Evolutionary conservation across 2,797 vertebrate genomes (phyloP), one percentile per base, ranked within the genome.

Genomic region (Glossophaga mutica): DNA sequence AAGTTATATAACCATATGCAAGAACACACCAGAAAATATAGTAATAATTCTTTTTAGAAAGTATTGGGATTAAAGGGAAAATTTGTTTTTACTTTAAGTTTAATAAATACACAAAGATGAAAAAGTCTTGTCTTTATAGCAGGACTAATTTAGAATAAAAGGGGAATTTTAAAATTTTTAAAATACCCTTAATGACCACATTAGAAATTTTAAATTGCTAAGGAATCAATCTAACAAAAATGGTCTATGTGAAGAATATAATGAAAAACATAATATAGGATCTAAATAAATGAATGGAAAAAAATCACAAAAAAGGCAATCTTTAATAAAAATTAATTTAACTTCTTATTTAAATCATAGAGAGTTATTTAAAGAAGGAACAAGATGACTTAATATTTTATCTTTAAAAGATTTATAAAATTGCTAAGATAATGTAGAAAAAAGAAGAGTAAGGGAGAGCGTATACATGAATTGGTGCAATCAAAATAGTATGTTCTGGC

Each of bases 91-190:
- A 70, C 48, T 24, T 59, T 50, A 83, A 67, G 29, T 77, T 96
- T 70, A 90, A 87, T 55, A 91, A 81, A 24, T 57, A 79, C 19
- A 19, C 15, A 88, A 82, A 93, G 74, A 42, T 87, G 24, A 11
- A 94, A 91, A 92, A 94, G 34, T 70, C 3, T 0, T 48, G 34
- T 68, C 90, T 87, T 32, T 52, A 52, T 57, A 67, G 19, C 22
- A 76, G 50, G 77, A 59, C 15, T 89, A 19, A 92, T 52, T 97
- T 76, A 73, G 34, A 91, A 95, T 78, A 8, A 73, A 86, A 89
- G 50, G 3, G 26, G n/a, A 32, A 14, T 32, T 84, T 42, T 42
- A 21, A 85, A 32, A 14, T 32, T 84, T 42, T 42, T 18, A 85
- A 70, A 76, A 68, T 52, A 62, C 29, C 6, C 42, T 88, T 73